phyloP scores from a whole-genome alignment of 2,888 invertebrate species.

The Zaprionus obscuricornis region DNA sequence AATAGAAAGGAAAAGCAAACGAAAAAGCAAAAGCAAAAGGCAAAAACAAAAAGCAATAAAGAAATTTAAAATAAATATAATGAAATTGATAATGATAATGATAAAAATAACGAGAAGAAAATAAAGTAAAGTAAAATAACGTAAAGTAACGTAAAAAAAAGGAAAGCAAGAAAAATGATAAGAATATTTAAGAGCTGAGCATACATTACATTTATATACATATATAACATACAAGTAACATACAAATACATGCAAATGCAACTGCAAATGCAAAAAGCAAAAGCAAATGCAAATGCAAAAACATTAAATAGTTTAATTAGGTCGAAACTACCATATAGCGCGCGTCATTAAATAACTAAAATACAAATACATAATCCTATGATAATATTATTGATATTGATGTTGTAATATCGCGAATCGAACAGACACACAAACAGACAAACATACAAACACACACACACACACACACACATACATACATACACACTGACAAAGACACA shows the following conservation, averaged over 20 bases:
- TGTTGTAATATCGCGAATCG: no score
- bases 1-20: constrained; percentile 28
- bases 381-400: constrained; percentile 14
- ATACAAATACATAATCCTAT: constrained; percentile 10
- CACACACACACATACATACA: constrained; percentile 10
- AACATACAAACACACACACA: constrained; percentile 6
- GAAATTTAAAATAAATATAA: no score
- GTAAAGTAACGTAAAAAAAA: no score
- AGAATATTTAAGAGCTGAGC: no score
- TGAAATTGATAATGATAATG: no score
- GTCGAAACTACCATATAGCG: constrained; percentile 70
- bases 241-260: constrained; percentile 5
- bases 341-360: constrained; percentile 67
- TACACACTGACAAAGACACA: constrained; percentile 14
- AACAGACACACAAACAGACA: background rate
- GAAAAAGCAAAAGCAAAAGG: constrained; percentile 40
- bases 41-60: constrained; percentile 19
- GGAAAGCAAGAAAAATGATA: no score
- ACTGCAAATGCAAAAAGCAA: background rate
- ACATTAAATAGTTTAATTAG: constrained; percentile 60
- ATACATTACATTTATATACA: no score
- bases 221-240: no score
- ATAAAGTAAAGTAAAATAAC: no score
- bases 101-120: no score
- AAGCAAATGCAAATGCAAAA: constrained; percentile 8